Percentiles rank a stretch among this genome's conserved stretches.
Conservation (phyloP, 2,113 vertebrate species). For the Spermophilus dauricus region DNA sequence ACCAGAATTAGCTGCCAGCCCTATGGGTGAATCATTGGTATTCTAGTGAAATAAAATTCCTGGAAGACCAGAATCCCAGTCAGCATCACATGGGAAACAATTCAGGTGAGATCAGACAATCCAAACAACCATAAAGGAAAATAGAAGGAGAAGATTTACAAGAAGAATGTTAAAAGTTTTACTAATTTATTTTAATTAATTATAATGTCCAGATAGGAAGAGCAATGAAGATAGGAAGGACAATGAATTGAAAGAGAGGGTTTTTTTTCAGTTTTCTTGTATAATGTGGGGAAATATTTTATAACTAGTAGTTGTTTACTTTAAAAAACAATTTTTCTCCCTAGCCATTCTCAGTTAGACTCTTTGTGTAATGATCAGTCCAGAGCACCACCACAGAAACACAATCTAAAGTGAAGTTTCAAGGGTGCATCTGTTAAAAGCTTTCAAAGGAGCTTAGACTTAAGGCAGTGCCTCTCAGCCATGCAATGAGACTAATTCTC, state of each 20-base stretch:
- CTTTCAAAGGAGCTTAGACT: neutral
- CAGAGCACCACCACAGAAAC: neutral
- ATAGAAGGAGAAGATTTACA: neutral
- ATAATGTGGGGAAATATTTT: neutral
- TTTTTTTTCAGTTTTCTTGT: neutral
- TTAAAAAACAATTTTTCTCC: neutral
- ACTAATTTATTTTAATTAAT: neutral
- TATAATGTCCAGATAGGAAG: neutral
- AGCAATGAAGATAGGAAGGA: neutral
- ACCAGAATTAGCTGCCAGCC: rapidly evolving
- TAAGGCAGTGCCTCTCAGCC: neutral
- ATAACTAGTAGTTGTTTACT: neutral
- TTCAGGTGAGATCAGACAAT: neutral
- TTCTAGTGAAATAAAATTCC: neutral
- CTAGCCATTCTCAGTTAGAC: neutral
- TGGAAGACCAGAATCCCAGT: neutral
- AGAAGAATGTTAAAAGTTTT: neutral
- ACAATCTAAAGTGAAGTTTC: neutral
- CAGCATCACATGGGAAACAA: neutral
- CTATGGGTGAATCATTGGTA: neutral
- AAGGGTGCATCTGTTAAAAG: neutral
- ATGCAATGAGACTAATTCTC: neutral
- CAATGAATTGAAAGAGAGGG: neutral
- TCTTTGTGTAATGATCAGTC: neutral
- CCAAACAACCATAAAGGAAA: neutral